phyloP scores from a whole-genome alignment of 2,888 invertebrate genomes.

The Chalcosyrphus nemorum region DNA sequence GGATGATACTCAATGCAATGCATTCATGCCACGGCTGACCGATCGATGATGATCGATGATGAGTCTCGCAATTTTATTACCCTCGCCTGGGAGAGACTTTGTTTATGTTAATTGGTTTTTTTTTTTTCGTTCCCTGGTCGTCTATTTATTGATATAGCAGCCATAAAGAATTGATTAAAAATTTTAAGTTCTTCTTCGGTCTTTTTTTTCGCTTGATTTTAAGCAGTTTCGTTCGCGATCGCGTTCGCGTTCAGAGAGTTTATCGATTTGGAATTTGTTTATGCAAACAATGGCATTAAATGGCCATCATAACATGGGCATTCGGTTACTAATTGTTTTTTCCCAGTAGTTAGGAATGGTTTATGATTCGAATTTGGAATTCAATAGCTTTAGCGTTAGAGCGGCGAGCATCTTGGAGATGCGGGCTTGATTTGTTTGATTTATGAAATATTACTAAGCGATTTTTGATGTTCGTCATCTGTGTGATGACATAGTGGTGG shows the following conservation, averaged over 20 bases:
- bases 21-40: constrained; percentile 30
- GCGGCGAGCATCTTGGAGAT: background rate
- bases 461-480: constrained; percentile 38
- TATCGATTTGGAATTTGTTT: constrained; percentile 64
- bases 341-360: constrained; percentile 57
- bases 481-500: background rate
- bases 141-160: constrained; percentile 69
- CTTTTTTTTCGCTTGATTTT: constrained; percentile 26
- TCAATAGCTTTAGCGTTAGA: constrained; percentile 5
- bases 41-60: constrained; percentile 70
- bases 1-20: constrained; percentile 38
- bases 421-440: constrained; percentile 43
- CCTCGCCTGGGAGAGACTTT: constrained; percentile 46
- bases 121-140: constrained; percentile 20
- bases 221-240: constrained; percentile 15
- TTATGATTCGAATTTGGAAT: constrained; percentile 48
- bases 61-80: constrained; percentile 57
- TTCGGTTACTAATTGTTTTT: constrained; percentile 66
- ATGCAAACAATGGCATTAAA: constrained; percentile 71
- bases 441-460: constrained; percentile 58
- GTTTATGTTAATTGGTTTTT: constrained; percentile 68
- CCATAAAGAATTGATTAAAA: constrained; percentile 71
- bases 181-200: constrained; percentile 40
- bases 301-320: constrained; percentile 61
- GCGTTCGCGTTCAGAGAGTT: constrained; percentile 21